Evolutionary conservation across 2,797 vertebrate genomes (phyloP), one percentile per base, ranked within the genome.

Genomic region (Sorex maritimensis): DNA sequence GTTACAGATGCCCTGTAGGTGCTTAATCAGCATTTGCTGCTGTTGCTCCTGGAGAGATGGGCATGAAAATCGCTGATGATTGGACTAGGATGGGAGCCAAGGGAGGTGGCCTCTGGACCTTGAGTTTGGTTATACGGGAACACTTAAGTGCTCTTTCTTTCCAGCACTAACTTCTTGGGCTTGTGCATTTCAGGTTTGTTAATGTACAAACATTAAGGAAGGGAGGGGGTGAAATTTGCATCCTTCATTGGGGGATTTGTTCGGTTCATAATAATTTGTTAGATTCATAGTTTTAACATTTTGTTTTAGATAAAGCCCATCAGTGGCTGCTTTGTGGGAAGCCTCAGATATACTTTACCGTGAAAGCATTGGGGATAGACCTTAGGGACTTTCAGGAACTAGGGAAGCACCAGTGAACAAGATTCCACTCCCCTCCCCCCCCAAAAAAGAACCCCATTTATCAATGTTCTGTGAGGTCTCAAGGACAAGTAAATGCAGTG

Each of bases 111-210:
- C 28, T 89, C 52, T 52, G n/a, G 34, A 44, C 6, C 6, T 75
- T 63, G 46, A 72, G 23, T 58, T 86, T 89, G 13, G 13, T 85
- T 83, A 24, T 63, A 8, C 75, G 65, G 83, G 88, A 85, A 71
- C 21, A 12, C 4, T 63, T 74, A 55, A 41, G 58, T 88, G 72
- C 41, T 82, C 69, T 15, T 11, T 63, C 91, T 93, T 83, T 80
- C 15, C 65, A 52, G 24, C 52, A 6, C n/a, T 80, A 38, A 46
- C 30, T 26, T 10, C 61, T 23, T 65, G 14, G 52, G 14, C 52
- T 55, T 55, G 52, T 55, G 52, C 52, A 55, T 55, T 55, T 55
- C 52, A 55, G 14, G 52, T 55, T 17, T 17, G 17, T 55, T 55
- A 55, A 55, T 55, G 52, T 55, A 17, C 14, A 14, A 14, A 14